These are phyloP conservation scores for Chloebia gouldiae DNA, from an alignment of 2,113 vertebrate genomes.

Conservation along the genomic window DNA sequence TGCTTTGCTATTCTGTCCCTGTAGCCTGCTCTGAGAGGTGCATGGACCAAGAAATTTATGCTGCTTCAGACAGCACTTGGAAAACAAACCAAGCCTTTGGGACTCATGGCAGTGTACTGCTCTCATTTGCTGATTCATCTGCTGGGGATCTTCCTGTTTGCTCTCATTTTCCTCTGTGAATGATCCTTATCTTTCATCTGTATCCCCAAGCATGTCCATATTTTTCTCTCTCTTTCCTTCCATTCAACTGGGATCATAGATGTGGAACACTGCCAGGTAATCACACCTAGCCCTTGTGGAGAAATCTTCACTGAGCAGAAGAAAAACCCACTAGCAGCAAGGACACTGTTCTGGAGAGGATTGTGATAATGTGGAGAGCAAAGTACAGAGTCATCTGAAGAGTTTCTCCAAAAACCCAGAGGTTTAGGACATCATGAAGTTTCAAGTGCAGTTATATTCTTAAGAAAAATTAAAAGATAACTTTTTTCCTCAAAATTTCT, in stretches of 20 bases:
- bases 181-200: neutral
- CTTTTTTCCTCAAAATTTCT: slow-evolving; percentile 3
- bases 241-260: neutral
- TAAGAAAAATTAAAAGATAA: slow-evolving; percentile 39
- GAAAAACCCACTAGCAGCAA: neutral
- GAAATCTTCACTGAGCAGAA: neutral
- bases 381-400: neutral
- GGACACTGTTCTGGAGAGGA: neutral
- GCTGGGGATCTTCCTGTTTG: neutral
- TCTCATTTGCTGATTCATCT: neutral
- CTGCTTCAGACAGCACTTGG: neutral
- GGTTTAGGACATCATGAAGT: slow-evolving; percentile 1
- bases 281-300: neutral
- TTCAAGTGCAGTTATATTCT: slow-evolving; percentile 33
- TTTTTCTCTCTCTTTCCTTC: neutral
- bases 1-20: neutral
- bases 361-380: neutral
- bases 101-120: neutral
- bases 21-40: neutral
- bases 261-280: neutral
- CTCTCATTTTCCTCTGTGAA: neutral
- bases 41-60: neutral
- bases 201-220: neutral
- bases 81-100: neutral
- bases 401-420: slow-evolving; percentile 12